phyloP scores from a whole-genome alignment of 2,797 vertebrate species.

The Pelobates cultripes region DNA sequence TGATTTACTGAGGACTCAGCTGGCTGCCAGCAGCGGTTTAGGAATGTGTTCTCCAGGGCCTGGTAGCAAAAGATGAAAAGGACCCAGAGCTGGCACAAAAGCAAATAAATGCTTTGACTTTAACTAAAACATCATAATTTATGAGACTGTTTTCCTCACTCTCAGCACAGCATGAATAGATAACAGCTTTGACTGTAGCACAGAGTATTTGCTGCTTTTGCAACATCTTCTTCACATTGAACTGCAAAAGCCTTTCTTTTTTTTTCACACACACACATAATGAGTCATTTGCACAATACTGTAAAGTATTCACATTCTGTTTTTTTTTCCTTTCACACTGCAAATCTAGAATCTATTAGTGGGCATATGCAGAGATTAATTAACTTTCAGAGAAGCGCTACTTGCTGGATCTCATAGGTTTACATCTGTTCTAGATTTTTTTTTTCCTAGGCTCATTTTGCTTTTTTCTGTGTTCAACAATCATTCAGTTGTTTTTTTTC shows the following conservation, averaged over 20 bases:
- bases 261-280: constrained; percentile 25
- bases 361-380: neutral
- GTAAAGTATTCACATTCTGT: constrained; percentile 14
- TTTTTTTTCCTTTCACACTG: constrained; percentile 4
- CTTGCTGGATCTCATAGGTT: neutral
- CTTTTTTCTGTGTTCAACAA: neutral
- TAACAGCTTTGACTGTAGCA: constrained; percentile 48
- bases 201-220: constrained; percentile 44
- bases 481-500: neutral
- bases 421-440: neutral
- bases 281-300: constrained; percentile 29
- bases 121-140: constrained; percentile 78
- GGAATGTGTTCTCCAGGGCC: constrained; percentile 73
- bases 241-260: constrained; percentile 30
- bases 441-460: neutral
- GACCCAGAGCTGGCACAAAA: constrained; percentile 76
- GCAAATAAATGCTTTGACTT: constrained; percentile 76
- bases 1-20: constrained; percentile 77
- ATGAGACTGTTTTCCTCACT: constrained; percentile 59
- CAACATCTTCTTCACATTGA: constrained; percentile 35
- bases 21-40: constrained; percentile 74
- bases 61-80: constrained; percentile 75
- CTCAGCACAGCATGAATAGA: constrained; percentile 52
- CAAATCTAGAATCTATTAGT: constrained; percentile 10
- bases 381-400: neutral